Evolutionary conservation across 2,113 vertebrate genomes (phyloP), one percentile per base, ranked within the genome.

Genomic region (Polypterus senegalus): DNA sequence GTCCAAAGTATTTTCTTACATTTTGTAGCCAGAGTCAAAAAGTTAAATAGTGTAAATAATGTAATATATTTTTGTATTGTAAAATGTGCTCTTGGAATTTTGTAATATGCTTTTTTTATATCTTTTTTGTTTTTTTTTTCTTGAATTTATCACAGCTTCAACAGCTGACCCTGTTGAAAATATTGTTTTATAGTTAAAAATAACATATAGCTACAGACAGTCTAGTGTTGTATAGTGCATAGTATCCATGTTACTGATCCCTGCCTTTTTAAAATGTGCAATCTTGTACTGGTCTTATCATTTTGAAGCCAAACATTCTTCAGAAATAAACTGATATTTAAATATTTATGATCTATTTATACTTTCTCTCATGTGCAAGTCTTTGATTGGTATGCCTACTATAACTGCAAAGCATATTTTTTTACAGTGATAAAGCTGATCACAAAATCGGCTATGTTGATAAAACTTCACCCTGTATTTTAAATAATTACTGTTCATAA

Each of bases 21-120:
- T 52, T 52, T 52, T 52, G 51, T 10, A 52, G 72, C 79, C 86
- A 78, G 78, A 76, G 73, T 76, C 69, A 67, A 83, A 76, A 80
- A 66, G 76, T 75, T 73, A 71, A 78, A 66, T 83, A 77, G 79
- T 88, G 90, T 91, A 87, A 76, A 91, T 89, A 81, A 85, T 93
- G 90, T 93, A 91, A 93, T 86, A 90, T 92, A 88, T 83, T 71
- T 67, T 65, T 58, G 74, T 66, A 75, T 77, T 70, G 75, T 79
- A 27, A 27, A 81, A 27, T 5, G 75, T 64, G 66, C 78, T 71
- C 66, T 77, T 73, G 64, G 63, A 69, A 67, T 76, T 76, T 74
- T 62, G 71, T 69, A 63, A 67, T 71, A 5, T 57, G 43, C 9
- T 65, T 57, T 57, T 57, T 57, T 57, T 59, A 55, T 65, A 62